Evolutionary conservation across 2,113 vertebrate genomes (phyloP), one percentile per base, ranked within the genome.

Genomic region (Peromyscus maniculatus): DNA sequence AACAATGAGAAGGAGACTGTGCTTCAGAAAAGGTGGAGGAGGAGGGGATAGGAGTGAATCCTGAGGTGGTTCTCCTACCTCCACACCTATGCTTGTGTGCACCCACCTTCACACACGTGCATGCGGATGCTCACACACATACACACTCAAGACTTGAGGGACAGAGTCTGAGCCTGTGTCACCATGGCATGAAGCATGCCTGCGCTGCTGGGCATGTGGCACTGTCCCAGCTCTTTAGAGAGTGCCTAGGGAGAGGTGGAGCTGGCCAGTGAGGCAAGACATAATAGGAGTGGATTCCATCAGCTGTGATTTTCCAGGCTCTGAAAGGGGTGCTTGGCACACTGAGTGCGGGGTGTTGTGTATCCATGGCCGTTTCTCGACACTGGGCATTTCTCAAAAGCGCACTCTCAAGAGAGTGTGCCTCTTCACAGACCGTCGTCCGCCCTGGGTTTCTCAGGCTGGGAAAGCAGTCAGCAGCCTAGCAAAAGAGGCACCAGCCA

Each of bases 381-480:
- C 22, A 15, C 3, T 8, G 16, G 22, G 57, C 19, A 33, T 33
- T 46, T 64, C 75, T 36, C 9, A 33, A n/a, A 84, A 64, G 43
- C 10, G 9, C 13, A 0, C 24, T 24, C 75, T 46, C 16, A 0
- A 39, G 74, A 36, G 11, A 69, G 13, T 4, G 2, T 8, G 46
- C 1, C 0, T 17, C 6, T 8, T 26, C 64, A 7, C 2, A 21
- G 21, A 55, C 33, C 1, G 0, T 5, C 1, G 0, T 5, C 55
- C 62, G 4, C 36, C 39, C 57, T 5, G 33, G 0, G n/a, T 59
- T 55, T 28, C 31, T 15, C 3, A 0, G 26, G 2, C 82, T 28
- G 2, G 59, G 57, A 36, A 19, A n/a, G 8, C 0, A 7, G 57
- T 22, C 24, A 2, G 55, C 43, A 84, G 80, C 24, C 71, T 31